Base-by-base conservation (phyloP, 2,113 vertebrate species). In the Callipepla californica region DNA sequence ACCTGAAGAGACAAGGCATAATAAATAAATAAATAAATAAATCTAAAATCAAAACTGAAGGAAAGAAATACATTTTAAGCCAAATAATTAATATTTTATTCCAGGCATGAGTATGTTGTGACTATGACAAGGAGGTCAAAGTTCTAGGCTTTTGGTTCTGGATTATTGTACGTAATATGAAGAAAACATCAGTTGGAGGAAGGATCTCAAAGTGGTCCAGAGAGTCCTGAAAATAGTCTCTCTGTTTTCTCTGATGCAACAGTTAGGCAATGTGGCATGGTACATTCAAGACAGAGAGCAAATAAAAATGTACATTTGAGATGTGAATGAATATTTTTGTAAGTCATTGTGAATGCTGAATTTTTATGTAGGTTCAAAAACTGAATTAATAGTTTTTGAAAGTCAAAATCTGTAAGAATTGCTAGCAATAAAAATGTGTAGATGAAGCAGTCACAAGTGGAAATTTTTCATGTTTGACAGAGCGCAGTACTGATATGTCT, bases 11-110 rank as follows among this genome's bases (percentile, higher is more conserved):
- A 12, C 40, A 40, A 40, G 40, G 40, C 40, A 40, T 40, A 40
- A 40, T 40, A 40, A 40, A 40, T 40, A 40, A 40, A 40, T 40
- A 40, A 40, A 40, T 40, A 40, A 40, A 40, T 40, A 40, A 40
- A 40, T 10, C 17, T 48, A 67, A 90, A 89, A 73, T 59, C 45
- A 82, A 40, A 92, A 36, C 19, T 88, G 80, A 95, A 62, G 34
- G 53, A 92, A 95, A 94, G 30, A 85, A 94, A 96, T 75, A 36
- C 34, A 81, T 92, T 89, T 87, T 85, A 95, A 88, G 11, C 32
- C 87, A 87, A 94, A 95, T 91, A 96, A 85, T 51, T 88, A 94
- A 92, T 65, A 55, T 26, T 73, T 87, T 61, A 92, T 32, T 65
- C 61, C 42, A 76, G 51, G 32, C 48, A 40, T 67, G 23, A 17